Percentiles rank a stretch among this genome's conserved stretches.
phyloP scores from a whole-genome alignment of 2,888 invertebrate genomes.

The Carterocephalus palaemon region DNA sequence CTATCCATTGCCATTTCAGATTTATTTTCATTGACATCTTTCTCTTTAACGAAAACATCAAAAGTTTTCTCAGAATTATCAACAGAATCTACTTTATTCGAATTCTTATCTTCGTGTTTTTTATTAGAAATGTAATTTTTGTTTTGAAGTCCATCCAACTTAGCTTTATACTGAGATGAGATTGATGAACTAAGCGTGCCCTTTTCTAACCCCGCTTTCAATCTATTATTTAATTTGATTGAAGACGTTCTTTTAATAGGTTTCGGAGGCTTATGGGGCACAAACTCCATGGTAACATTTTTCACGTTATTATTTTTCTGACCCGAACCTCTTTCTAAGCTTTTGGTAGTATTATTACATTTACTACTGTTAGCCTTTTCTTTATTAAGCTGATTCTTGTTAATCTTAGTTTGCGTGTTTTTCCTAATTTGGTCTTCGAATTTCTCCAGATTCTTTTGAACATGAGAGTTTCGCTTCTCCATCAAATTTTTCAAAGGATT shows the following conservation, averaged over 20 bases:
- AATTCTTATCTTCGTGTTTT: constrained; percentile 61
- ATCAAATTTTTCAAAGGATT: constrained; percentile 68
- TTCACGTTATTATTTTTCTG: constrained; percentile 68
- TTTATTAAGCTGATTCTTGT: constrained; percentile 66
- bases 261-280: constrained; percentile 87
- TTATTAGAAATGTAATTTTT: constrained; percentile 62
- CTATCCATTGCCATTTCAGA: constrained; percentile 81
- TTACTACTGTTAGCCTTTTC: constrained; percentile 66
- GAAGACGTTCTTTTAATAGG: constrained; percentile 84
- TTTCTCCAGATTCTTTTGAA: constrained; percentile 79
- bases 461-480: constrained; percentile 72
- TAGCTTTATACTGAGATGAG: constrained; percentile 73
- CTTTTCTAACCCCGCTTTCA: constrained; percentile 68
- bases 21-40: constrained; percentile 79
- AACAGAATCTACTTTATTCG: constrained; percentile 54
- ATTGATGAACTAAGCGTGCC: constrained; percentile 65
- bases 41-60: constrained; percentile 80
- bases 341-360: constrained; percentile 66
- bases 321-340: constrained; percentile 67
- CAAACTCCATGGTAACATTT: constrained; percentile 76
- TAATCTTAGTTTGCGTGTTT: constrained; percentile 59
- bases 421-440: constrained; percentile 78
- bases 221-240: constrained; percentile 76
- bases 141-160: constrained; percentile 70
- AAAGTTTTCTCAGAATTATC: constrained; percentile 76